Base-by-base conservation (phyloP, 1,140 invertebrate species). In the Microplitis demolitor region DNA sequence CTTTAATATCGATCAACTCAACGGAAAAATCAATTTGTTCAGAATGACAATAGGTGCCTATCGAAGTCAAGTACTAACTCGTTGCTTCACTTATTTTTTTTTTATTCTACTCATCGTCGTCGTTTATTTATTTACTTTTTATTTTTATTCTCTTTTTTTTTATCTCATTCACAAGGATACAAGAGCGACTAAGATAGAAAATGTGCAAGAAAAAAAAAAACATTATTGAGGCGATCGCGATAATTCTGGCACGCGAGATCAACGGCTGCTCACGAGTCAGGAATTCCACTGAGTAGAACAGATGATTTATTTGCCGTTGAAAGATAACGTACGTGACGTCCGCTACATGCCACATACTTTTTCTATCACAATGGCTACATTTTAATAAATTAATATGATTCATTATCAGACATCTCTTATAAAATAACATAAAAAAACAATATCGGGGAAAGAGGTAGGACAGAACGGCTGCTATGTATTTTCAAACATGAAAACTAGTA, bases 161-260 rank as follows among this genome's bases (percentile, higher is more conserved):
- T 53, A 64, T 63, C 50, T 31, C 45, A n/a, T 14, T 51, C 37
- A 51, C 54, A 63, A 37, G 34, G 11, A 31, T 31, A 61, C 16
- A 37, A 33, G 14, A 58, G n/a, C 8, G 13, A 62, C 11, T 56
- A 31, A 62, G 31, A 61, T 39, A 70, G 31, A 74, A 50, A 66
- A 37, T 50, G 24, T 58, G 56, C 9, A 39, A 63, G 51, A 45
- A 24, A 73, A 69, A 4, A 24, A 24, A 13, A 8, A 58, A 69
- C 61, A 73, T 69, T 72, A 78, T 74, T 39, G 50, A 61, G 16
- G 53, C 56, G 53, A 72, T 72, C 71, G 64, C 34, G 71, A 72
- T 72, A 72, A 72, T 72, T 72, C 66, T 72, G 71, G 71, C 71
- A 72, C 64, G 71, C 71, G 71, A 72, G 71, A 72, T 72, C 64